Percentiles rank a stretch among this genome's conserved stretches.
phyloP scores from a whole-genome alignment of 2,113 vertebrate genomes.

The Eonycteris spelaea region DNA sequence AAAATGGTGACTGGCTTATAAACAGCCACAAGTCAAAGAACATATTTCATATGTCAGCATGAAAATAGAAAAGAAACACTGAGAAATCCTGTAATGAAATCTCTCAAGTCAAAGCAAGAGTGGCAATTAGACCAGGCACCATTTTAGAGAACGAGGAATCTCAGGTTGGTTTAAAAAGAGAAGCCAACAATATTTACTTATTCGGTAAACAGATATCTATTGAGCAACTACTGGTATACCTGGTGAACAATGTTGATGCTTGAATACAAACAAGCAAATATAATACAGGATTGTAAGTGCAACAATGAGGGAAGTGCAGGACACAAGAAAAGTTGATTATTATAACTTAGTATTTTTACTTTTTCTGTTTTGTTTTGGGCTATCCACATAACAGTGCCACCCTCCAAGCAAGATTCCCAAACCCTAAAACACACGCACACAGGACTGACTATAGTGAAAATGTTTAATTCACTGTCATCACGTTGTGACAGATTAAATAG shows the following conservation, averaged over 20 bases:
- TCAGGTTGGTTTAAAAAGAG: neutral
- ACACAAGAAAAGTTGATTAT: neutral
- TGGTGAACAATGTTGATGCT: neutral
- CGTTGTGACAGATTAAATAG: neutral
- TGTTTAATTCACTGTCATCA: neutral
- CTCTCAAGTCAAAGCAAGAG: neutral
- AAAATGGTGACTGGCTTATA: neutral
- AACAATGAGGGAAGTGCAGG: neutral
- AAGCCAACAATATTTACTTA: neutral
- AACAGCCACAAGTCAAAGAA: neutral
- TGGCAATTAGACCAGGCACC: neutral
- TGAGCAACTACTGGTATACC: neutral
- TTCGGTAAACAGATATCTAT: neutral
- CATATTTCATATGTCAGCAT: neutral
- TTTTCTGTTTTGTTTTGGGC: neutral
- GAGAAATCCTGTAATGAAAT: neutral
- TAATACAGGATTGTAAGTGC: neutral
- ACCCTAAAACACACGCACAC: neutral
- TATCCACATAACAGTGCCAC: neutral
- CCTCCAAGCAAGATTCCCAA: neutral
- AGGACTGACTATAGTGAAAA: neutral
- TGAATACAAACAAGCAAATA: neutral
- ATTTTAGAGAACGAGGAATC: neutral
- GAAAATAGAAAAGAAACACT: slow-evolving; percentile 1
- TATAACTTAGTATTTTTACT: neutral